phyloP scores from a whole-genome alignment of 2,888 invertebrate genomes.

The Invenusta paracnida region DNA sequence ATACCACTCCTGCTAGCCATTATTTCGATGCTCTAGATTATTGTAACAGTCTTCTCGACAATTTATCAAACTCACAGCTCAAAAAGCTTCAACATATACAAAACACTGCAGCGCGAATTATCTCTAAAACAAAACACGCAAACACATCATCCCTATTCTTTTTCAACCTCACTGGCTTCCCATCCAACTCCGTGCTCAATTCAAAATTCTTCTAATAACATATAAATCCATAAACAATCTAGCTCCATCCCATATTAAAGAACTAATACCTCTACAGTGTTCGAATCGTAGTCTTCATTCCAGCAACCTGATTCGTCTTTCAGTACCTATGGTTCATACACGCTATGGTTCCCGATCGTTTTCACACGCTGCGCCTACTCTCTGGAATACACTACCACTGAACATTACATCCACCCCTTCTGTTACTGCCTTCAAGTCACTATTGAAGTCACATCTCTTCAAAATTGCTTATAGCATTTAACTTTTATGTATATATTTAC shows the following conservation, averaged over 20 bases:
- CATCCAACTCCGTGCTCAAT: neutral
- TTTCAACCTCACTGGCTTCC: conserved; percentile 11
- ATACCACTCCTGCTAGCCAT: no score
- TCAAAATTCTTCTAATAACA: neutral
- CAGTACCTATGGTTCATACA: neutral
- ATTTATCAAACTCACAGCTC: neutral
- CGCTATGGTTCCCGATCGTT: neutral
- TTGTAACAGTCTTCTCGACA: neutral
- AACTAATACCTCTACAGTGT: neutral
- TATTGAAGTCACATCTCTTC: neutral
- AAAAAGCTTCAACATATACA: neutral
- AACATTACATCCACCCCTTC: neutral
- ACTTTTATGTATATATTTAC: no score
- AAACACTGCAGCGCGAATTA: neutral
- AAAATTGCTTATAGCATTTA: no score
- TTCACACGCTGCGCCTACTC: neutral
- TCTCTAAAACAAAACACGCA: neutral
- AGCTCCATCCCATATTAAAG: neutral
- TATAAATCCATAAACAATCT: neutral
- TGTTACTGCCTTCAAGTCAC: neutral
- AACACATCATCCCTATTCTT: conserved; percentile 5
- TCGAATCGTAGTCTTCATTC: neutral
- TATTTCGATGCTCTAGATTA: no score
- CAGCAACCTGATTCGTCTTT: neutral
- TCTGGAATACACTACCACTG: neutral